These are phyloP conservation scores for Caenorhabditis uteleia DNA, from an alignment of 2,888 invertebrate species.

Conservation along the genomic window DNA sequence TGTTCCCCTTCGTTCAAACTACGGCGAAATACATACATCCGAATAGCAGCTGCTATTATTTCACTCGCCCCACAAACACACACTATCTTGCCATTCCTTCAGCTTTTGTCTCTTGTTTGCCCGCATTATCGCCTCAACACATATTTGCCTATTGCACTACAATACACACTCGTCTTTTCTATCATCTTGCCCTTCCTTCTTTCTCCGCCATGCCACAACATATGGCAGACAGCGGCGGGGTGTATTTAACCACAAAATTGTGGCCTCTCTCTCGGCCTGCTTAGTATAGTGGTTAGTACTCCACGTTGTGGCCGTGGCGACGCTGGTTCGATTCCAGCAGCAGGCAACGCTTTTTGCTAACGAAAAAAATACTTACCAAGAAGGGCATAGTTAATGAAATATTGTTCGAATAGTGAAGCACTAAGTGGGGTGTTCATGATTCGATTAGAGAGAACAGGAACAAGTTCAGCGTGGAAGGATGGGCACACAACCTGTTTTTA, in stretches of 20 bases:
- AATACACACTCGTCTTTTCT: no score
- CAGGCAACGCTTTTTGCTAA: conserved; percentile 32
- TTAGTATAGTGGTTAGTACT: conserved; percentile 67
- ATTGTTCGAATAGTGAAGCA: conserved; percentile 68
- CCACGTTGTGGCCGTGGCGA: conserved; percentile 67
- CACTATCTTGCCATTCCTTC: no score
- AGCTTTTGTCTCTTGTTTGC: no score
- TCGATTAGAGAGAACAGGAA: conserved; percentile 67
- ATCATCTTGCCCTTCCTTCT: conserved; percentile 1
- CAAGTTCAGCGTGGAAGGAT: conserved; percentile 67
- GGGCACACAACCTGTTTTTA: conserved; percentile 62
- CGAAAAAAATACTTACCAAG: conserved; percentile 22
- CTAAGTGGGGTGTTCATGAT: conserved; percentile 67
- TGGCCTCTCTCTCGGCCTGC: conserved; percentile 35
- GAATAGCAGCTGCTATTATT: not conserved
- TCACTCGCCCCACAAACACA: no score
- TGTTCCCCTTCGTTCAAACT: not conserved
- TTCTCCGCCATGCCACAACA: not conserved
- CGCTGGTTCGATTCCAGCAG: conserved; percentile 62
- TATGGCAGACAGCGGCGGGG: not conserved
- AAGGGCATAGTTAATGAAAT: conserved; percentile 68
- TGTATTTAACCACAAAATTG: conserved; percentile 12
- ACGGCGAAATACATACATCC: not conserved
- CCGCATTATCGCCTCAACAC: no score
- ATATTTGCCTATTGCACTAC: no score